Conservation (phyloP, 1,140 invertebrate species). For the Sesamia nonagrioides region DNA sequence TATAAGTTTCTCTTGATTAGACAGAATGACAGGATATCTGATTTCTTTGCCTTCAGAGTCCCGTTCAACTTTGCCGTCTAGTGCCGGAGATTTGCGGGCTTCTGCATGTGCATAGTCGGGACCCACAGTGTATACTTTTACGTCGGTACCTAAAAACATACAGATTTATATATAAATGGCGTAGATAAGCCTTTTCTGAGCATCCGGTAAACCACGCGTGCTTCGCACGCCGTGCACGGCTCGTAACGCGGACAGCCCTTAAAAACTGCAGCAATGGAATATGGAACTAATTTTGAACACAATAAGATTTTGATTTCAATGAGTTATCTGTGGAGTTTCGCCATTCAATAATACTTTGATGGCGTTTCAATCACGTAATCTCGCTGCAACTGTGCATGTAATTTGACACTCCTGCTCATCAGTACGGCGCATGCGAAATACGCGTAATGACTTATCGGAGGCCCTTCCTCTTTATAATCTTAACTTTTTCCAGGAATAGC, state of each 20-base stretch:
- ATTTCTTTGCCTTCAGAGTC: slow-evolving; percentile 99
- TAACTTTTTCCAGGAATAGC: slow-evolving; percentile 7
- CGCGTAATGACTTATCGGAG: background rate
- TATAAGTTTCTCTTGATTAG: slow-evolving; percentile 99
- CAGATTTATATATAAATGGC: background rate
- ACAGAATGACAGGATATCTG: slow-evolving; percentile 98
- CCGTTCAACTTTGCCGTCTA: slow-evolving; percentile 99
- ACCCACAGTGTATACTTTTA: slow-evolving; percentile 91
- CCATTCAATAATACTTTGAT: background rate
- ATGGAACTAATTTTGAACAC: background rate
- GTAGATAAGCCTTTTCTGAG: background rate
- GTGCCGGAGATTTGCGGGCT: slow-evolving; percentile 98
- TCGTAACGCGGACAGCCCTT: background rate
- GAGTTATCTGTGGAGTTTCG: background rate
- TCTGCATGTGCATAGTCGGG: slow-evolving; percentile 99
- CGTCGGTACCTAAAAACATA: slow-evolving; percentile 86
- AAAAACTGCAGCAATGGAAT: background rate
- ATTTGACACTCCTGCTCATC: background rate
- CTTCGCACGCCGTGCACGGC: background rate
- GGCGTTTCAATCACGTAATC: background rate
- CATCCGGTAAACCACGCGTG: background rate
- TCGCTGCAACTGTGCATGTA: background rate
- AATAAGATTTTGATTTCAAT: background rate
- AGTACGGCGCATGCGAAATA: slow-evolving; percentile 22
- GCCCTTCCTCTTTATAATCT: slow-evolving; percentile 2